Evolutionary conservation across 1,140 invertebrate genomes (phyloP), one percentile per base, ranked within the genome.

Genomic region (Ruditapes philippinarum): DNA sequence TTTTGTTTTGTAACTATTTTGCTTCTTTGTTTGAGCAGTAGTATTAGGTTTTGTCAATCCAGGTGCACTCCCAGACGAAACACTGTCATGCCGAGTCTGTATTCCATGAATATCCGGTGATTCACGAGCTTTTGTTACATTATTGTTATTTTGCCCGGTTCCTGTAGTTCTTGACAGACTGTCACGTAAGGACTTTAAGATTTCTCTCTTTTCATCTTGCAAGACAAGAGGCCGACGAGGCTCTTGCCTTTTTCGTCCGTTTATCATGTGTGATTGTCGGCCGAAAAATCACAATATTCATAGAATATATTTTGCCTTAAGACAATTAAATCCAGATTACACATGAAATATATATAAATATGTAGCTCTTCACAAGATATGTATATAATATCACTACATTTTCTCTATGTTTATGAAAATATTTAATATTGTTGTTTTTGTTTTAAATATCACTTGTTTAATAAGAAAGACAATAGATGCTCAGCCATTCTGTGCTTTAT

Each of bases 1-100:
- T 96, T 98, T 98, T 95, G 98, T 97, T 96, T 98, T 97, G 96
- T 98, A 98, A 9, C 78, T 90, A 65, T 92, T 84, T 40, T 73
- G 62, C 25, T 84, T 84, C 62, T 84, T 65, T 22, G 65, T 57
- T 70, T 70, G 49, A n/a, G 42, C 62, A 74, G 14, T 73, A 9
- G 62, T 36, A 42, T 5, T 36, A 25, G 60, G n/a, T 49, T 68
- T 84, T 28, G 82, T 70, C 33, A 81, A 42, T 19, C 79, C 45
- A 28, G 79, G 79, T 38, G 79, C 38, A 22, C 82, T 70, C 14
- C 82, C 82, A 3, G 82, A 83, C 45, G 82, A 84, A 54, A 84
- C 45, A 40, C 82, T 84, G 33, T 84, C 82, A 70, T 70, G 82
- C 5, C 82, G 62, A 51, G 62, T 38, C 38, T 84, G 82, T 49